Evolutionary conservation across 2,113 vertebrate genomes (phyloP).

Genomic region (Pterocles burchelli): DNA sequence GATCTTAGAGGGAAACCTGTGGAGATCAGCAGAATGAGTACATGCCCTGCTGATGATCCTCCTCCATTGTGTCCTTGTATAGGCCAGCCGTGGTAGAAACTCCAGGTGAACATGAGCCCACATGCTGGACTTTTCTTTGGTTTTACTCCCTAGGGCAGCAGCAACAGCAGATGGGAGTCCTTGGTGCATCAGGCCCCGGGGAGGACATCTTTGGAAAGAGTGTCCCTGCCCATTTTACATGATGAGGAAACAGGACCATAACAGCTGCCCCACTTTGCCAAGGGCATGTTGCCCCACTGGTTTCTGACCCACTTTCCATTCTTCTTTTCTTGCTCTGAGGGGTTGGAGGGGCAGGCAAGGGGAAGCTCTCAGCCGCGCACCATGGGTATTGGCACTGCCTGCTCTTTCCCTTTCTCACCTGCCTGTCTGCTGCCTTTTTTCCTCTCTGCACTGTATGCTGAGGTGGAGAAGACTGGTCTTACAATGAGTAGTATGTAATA

Average conservation of each 20-base stretch:
- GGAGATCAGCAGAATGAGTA: neutral
- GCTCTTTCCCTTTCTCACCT: neutral
- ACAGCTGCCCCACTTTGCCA: neutral
- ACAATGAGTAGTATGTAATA: neutral
- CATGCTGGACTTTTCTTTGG: neutral
- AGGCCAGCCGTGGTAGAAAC: neutral
- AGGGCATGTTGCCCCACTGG: neutral
- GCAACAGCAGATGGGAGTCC: neutral
- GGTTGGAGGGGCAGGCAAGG: neutral
- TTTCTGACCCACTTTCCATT: neutral
- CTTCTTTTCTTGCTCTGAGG: neutral
- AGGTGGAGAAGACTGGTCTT: neutral
- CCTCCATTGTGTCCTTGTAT: neutral
- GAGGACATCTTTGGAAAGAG: neutral
- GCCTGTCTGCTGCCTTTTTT: neutral
- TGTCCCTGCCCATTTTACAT: neutral
- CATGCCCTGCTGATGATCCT: neutral
- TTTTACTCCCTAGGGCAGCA: neutral
- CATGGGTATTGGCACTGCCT: neutral
- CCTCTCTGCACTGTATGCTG: neutral
- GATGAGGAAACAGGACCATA: neutral
- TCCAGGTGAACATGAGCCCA: neutral
- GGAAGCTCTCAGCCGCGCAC: neutral
- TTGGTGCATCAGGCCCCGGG: neutral
- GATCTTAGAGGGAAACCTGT: neutral